Percentiles rank a stretch among this genome's conserved stretches.
phyloP scores from a whole-genome alignment of 2,888 invertebrate species.

The Lathronympha strigana region DNA sequence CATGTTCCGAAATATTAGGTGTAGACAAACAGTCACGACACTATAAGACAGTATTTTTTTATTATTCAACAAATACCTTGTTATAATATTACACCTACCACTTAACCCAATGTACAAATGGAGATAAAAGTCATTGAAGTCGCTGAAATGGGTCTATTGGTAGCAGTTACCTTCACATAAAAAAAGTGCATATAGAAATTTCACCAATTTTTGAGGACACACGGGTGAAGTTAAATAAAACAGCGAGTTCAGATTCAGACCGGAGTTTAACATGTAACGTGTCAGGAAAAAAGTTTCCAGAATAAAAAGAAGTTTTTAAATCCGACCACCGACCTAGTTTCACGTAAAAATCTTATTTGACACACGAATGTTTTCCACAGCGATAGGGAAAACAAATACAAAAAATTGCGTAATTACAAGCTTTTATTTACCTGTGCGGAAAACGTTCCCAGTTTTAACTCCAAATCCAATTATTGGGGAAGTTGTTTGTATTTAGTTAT shows the following conservation, averaged over 20 bases:
- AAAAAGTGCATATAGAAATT: neutral
- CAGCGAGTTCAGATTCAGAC: neutral
- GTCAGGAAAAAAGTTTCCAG: conserved; percentile 12
- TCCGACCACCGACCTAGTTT: neutral
- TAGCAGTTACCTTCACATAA: too few species aligned
- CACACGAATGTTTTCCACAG: neutral
- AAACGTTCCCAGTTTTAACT: neutral
- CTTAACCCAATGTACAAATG: too few species aligned
- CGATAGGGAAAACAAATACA: neutral
- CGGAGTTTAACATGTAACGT: neutral
- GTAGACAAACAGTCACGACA: too few species aligned
- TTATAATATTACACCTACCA: too few species aligned
- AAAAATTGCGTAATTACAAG: neutral
- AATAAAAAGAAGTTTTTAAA: neutral
- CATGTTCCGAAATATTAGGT: too few species aligned
- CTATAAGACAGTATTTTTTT: too few species aligned
- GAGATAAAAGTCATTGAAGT: too few species aligned
- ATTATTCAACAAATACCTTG: too few species aligned
- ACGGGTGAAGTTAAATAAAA: conserved; percentile 6
- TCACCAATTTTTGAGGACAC: neutral
- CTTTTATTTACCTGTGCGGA: neutral
- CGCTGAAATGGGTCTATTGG: too few species aligned
- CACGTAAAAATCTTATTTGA: neutral
- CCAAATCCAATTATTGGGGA: neutral
- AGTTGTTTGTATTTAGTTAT: too few species aligned